phyloP scores from a whole-genome alignment of 1,140 invertebrate species.

The Zaprionus ornatus region DNA sequence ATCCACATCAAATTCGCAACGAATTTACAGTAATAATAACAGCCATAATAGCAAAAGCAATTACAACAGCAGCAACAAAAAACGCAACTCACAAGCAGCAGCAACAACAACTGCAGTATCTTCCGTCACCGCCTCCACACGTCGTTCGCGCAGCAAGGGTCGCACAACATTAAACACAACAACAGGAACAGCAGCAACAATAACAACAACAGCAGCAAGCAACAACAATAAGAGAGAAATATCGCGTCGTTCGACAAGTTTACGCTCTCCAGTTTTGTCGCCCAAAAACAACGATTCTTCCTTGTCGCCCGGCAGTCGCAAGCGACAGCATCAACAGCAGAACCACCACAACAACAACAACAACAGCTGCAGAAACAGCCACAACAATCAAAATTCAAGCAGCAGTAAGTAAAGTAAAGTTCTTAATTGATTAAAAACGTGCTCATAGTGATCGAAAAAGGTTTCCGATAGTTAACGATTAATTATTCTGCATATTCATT shows the following conservation, averaged over 20 bases:
- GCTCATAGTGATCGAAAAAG: too few species aligned
- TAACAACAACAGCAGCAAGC: slow-evolving; percentile 4
- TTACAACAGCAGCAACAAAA: slow-evolving; percentile 35
- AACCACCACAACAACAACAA: slow-evolving; percentile 30
- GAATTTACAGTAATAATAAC: slow-evolving; percentile 48
- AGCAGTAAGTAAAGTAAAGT: slow-evolving; percentile 47
- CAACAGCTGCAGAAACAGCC: slow-evolving; percentile 13
- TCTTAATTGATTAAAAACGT: background rate
- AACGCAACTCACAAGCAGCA: slow-evolving; percentile 38
- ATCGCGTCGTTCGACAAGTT: slow-evolving; percentile 41
- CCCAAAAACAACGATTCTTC: slow-evolving; percentile 40
- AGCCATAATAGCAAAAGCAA: slow-evolving; percentile 34
- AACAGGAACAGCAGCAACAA: slow-evolving; percentile 22
- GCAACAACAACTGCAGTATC: slow-evolving; percentile 20
- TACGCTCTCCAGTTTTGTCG: slow-evolving; percentile 6
- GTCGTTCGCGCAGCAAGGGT: slow-evolving; percentile 66
- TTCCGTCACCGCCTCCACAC: slow-evolving; percentile 18
- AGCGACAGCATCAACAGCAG: slow-evolving; percentile 61
- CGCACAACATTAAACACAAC: slow-evolving; percentile 21
- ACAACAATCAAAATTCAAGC: slow-evolving; percentile 28
- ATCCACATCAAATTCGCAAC: slow-evolving; percentile 44
- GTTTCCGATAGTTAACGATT: too few species aligned
- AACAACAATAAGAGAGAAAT: slow-evolving; percentile 19
- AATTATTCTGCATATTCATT: too few species aligned
- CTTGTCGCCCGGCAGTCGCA: slow-evolving; percentile 60